A percentile compares a stretch with the other conserved stretches of the same genome.
These are phyloP conservation scores for Carduelis carduelis DNA, from an alignment of 2,797 vertebrate species.

Conservation along the genomic window DNA sequence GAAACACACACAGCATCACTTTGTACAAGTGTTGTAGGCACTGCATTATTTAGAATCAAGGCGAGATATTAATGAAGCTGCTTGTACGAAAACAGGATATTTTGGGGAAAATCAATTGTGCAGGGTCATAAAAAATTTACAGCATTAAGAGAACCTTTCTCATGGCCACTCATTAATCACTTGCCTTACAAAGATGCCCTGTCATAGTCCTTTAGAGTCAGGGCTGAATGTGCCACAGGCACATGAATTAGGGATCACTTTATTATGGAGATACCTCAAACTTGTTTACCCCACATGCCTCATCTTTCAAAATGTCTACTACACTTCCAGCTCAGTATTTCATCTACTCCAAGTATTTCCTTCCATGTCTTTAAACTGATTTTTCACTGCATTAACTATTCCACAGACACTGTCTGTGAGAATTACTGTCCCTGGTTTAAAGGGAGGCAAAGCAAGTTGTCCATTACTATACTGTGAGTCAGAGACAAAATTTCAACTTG, in stretches of 20 bases:
- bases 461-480: background rate
- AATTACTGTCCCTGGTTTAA: background rate
- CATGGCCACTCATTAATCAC: conserved; percentile 26
- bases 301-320: conserved; percentile 31
- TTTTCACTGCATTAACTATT: conserved; percentile 10
- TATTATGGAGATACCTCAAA: conserved; percentile 46
- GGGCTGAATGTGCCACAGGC: conserved; percentile 16
- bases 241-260: conserved; percentile 40
- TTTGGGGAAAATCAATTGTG: conserved; percentile 42
- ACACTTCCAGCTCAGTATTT: background rate
- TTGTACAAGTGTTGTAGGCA: background rate
- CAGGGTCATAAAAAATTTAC: conserved; percentile 40
- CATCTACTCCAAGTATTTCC: background rate
- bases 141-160: conserved; percentile 24
- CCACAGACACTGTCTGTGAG: background rate
- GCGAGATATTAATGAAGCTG: conserved; percentile 43
- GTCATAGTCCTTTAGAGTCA: background rate
- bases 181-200: background rate
- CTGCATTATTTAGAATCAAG: background rate
- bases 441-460: background rate
- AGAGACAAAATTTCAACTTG: background rate
- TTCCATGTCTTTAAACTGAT: background rate
- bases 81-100: conserved; percentile 25
- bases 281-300: conserved; percentile 16
- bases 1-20: background rate